A percentile compares a stretch with the other conserved stretches of the same genome.
phyloP scores from a whole-genome alignment of 2,113 vertebrate genomes.

The Sclerurus mexicanus region DNA sequence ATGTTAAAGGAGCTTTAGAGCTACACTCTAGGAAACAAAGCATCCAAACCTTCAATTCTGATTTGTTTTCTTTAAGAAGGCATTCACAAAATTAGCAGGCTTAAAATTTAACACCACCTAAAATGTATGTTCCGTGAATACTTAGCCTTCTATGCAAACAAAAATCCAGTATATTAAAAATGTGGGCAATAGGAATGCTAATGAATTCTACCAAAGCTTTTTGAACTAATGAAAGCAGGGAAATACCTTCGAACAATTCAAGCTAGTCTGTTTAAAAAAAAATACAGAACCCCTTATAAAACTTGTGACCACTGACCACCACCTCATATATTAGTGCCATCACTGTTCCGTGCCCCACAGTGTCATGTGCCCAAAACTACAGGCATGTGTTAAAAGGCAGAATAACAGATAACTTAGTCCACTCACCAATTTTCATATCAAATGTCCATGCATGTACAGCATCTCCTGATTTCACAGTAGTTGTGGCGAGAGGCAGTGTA shows the following conservation, averaged over 20 bases:
- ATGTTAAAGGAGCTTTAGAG: background rate
- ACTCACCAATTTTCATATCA: conserved; percentile 84
- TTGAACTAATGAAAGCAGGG: background rate
- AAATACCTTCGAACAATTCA: background rate
- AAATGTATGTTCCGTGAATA: background rate
- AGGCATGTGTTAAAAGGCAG: background rate
- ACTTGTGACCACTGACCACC: background rate
- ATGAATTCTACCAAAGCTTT: background rate
- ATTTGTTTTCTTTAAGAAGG: background rate
- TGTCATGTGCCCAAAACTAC: background rate
- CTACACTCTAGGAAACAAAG: background rate
- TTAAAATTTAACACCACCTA: background rate
- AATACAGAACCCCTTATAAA: background rate
- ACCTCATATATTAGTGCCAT: background rate
- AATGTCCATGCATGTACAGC: conserved; percentile 90
- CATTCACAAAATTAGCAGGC: background rate
- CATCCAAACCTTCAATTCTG: background rate
- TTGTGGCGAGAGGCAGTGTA: conserved; percentile 81
- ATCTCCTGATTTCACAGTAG: conserved; percentile 73
- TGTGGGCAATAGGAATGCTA: background rate
- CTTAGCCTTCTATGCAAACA: background rate
- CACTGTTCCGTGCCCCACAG: background rate
- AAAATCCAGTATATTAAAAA: background rate
- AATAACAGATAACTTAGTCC: background rate
- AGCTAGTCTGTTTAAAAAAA: background rate